A percentile compares a stretch with the other conserved stretches of the same genome.
phyloP scores from a whole-genome alignment of 1,140 invertebrate genomes.

The Drosophila repletoides region DNA sequence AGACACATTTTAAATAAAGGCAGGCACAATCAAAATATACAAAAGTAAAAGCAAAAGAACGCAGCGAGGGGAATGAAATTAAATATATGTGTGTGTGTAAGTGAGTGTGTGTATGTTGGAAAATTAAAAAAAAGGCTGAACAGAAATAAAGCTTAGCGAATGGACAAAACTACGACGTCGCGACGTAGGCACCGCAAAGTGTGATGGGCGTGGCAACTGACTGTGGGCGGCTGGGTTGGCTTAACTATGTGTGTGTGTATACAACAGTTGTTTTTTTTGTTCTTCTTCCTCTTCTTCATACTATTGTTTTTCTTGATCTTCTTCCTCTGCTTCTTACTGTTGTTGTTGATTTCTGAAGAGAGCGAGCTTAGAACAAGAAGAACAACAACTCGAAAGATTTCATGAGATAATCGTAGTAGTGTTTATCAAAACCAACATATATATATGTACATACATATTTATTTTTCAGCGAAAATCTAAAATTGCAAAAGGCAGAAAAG shows the following conservation, averaged over 20 bases:
- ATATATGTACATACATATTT: slow-evolving; percentile 10
- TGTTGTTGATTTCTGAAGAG: slow-evolving; percentile 23
- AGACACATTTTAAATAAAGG: slow-evolving; percentile 44
- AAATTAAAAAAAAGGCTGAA: slow-evolving; percentile 37
- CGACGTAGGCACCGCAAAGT: slow-evolving; percentile 35
- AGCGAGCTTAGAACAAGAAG: slow-evolving; percentile 25
- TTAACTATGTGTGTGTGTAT: neutral
- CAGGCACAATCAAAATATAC: slow-evolving; percentile 19
- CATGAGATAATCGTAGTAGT: slow-evolving; percentile 45
- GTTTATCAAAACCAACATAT: slow-evolving; percentile 38
- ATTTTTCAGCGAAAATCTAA: slow-evolving; percentile 33
- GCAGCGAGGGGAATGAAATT: slow-evolving; percentile 24
- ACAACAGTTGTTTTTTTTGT: slow-evolving; percentile 3
- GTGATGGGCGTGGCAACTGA: slow-evolving; percentile 31
- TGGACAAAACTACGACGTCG: slow-evolving; percentile 24
- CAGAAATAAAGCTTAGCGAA: slow-evolving; percentile 36
- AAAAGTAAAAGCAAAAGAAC: slow-evolving; percentile 52
- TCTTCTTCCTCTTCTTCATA: no score
- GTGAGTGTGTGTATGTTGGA: slow-evolving; percentile 20
- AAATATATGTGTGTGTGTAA: slow-evolving; percentile 8
- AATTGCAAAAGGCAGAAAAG: slow-evolving; percentile 34
- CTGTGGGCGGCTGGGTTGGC: slow-evolving; percentile 21
- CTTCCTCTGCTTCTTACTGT: neutral
- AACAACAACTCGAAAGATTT: slow-evolving; percentile 4
- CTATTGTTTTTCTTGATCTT: slow-evolving; percentile 2